Evolutionary conservation across 2,113 vertebrate species (phyloP).

Genomic region (Hystrix cristata): DNA sequence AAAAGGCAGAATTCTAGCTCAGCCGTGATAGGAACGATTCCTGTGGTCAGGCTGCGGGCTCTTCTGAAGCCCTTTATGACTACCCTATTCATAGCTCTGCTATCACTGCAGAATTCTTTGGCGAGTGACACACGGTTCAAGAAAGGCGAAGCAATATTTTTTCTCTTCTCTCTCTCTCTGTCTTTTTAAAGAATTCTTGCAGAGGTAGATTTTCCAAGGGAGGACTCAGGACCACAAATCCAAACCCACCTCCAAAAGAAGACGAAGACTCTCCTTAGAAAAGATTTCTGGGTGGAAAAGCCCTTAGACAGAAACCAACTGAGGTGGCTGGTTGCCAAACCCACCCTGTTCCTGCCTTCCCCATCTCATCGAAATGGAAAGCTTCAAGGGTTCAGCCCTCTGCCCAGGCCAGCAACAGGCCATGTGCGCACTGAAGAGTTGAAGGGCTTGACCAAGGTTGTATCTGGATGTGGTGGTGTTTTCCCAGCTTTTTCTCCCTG

Average conservation of each 20-base stretch:
- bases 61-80: slow-evolving; percentile 7
- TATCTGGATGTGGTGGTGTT: neutral
- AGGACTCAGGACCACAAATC: slow-evolving; percentile 62
- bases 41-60: slow-evolving; percentile 61
- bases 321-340: slow-evolving; percentile 17
- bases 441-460: neutral
- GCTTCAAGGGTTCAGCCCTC: neutral
- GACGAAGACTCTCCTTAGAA: slow-evolving; percentile 72
- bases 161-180: neutral
- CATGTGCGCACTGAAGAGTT: neutral
- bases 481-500: neutral
- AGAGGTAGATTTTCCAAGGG: slow-evolving; percentile 74
- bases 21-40: neutral
- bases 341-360: slow-evolving; percentile 35
- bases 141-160: slow-evolving; percentile 54
- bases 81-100: slow-evolving; percentile 67
- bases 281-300: slow-evolving; percentile 60
- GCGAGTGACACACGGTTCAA: slow-evolving; percentile 24
- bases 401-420: slow-evolving; percentile 41
- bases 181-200: slow-evolving; percentile 63
- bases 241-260: slow-evolving; percentile 49
- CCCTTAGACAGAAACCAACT: slow-evolving; percentile 56
- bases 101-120: slow-evolving; percentile 74
- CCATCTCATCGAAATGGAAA: neutral
- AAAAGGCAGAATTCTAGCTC: slow-evolving; percentile 48